Conservation (phyloP, 1,140 invertebrate species). For the Drosophila malerkotliana region DNA sequence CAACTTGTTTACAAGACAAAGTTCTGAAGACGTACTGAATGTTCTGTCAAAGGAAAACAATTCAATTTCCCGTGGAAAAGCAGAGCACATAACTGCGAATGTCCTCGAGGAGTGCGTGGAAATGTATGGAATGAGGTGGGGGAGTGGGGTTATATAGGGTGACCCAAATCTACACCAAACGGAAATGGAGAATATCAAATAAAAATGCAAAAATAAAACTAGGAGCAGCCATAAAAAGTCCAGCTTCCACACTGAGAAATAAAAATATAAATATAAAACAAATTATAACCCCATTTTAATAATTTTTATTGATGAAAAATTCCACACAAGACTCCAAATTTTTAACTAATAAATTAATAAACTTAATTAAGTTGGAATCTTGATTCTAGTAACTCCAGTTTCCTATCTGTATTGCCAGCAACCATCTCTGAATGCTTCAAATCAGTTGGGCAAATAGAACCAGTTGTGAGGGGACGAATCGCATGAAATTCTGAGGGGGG, state of each 20-base stretch:
- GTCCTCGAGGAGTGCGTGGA: slow-evolving; percentile 37
- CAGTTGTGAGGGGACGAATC: slow-evolving; percentile 10
- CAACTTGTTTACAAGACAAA: slow-evolving; percentile 72
- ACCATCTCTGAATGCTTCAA: slow-evolving; percentile 35
- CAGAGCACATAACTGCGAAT: slow-evolving; percentile 62
- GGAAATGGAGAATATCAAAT: slow-evolving; percentile 71
- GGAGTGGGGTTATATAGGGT: slow-evolving; percentile 48
- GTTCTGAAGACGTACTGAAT: slow-evolving; percentile 47
- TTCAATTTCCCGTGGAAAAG: slow-evolving; percentile 71
- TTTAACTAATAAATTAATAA: too few species aligned
- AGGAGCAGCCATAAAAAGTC: slow-evolving; percentile 61
- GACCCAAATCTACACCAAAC: slow-evolving; percentile 65
- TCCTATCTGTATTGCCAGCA: background rate
- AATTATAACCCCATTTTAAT: background rate
- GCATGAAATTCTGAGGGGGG: background rate
- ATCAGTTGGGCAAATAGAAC: slow-evolving; percentile 72
- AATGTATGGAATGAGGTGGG: slow-evolving; percentile 13
- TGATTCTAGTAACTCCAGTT: background rate
- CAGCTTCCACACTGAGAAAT: slow-evolving; percentile 8
- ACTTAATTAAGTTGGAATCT: too few species aligned
- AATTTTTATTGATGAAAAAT: background rate
- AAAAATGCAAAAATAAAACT: slow-evolving; percentile 54
- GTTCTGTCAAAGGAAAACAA: slow-evolving; percentile 67
- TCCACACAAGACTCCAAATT: background rate
- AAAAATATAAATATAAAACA: background rate